Base-by-base conservation (phyloP, 2,113 vertebrate genomes). In the Psettodes erumei region DNA sequence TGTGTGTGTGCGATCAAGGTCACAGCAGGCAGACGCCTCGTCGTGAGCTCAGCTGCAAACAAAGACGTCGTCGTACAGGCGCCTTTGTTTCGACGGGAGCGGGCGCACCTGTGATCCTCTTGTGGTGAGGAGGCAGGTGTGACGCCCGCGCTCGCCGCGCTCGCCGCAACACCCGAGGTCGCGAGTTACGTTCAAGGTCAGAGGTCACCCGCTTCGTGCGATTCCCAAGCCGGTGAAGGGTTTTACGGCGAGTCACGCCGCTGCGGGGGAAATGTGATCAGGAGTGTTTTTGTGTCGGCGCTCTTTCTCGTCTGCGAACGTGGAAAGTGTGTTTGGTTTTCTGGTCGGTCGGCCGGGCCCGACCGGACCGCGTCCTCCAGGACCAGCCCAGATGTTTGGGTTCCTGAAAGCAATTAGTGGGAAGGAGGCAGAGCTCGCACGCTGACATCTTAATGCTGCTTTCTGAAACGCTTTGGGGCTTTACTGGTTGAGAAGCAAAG, bases 1-100 rank as follows among this genome's bases (percentile, higher is more conserved):
- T n/a, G n/a, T n/a, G n/a, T n/a, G n/a, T n/a, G 48, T 77, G 79
- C 76, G n/a, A 66, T 63, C 83, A 70, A 84, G 76, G 85, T 76
- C 81, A 71, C 38, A 2, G 35, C 7, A 28, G 63, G 38, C 4
- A 74, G 76, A 54, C 80, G 58, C 75, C 64, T 66, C 37, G 66
- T 73, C 70, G 45, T 32, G 10, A 58, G 75, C 73, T n/a, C 13
- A 16, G 5, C 8, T 19, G 32, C 42, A 75, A 32, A 82, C 76
- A 83, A 77, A 82, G 77, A 38, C 65, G 37, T 37, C n/a, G n/a
- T 19, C 19, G 51, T 71, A 43, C 18, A 2, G 60, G 51, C 19
- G 9, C 6, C 60, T 73, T 88, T 80, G 74, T 84, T 28, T n/a
- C n/a, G n/a, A n/a, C n/a, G n/a, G n/a, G n/a, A n/a, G n/a, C n/a